These are phyloP conservation scores for Drosophila grimshawi DNA, from an alignment of 1,140 invertebrate species.

Conservation along the genomic window DNA sequence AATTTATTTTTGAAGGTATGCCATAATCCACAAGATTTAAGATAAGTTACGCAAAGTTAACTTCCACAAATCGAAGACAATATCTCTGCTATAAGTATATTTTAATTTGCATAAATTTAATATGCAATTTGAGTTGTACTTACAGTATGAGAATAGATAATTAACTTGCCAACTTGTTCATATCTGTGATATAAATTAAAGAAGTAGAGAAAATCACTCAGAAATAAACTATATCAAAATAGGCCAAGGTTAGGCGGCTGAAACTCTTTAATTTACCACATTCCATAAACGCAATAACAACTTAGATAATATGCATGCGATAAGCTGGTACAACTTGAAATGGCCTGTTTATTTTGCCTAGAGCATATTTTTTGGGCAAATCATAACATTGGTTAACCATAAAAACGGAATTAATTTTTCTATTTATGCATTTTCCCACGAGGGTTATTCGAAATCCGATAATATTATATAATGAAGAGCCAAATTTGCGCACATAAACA, in stretches of 20 bases:
- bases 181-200: too few species aligned
- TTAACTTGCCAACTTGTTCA: too few species aligned
- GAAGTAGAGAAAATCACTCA: too few species aligned
- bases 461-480: constrained; percentile 41
- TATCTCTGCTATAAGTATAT: too few species aligned
- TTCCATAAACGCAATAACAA: background rate
- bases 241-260: constrained; percentile 5
- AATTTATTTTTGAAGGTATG: too few species aligned
- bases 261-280: background rate
- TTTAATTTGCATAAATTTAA: too few species aligned
- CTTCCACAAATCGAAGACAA: too few species aligned
- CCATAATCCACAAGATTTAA: too few species aligned
- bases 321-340: background rate
- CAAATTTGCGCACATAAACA: constrained; percentile 36
- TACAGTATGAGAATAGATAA: too few species aligned
- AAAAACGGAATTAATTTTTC: constrained; percentile 12
- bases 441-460: background rate
- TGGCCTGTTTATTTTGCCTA: constrained; percentile 3
- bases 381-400: constrained; percentile 16
- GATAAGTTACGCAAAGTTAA: too few species aligned
- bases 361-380: constrained; percentile 5
- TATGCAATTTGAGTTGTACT: too few species aligned
- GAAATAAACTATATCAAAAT: constrained; percentile 9
- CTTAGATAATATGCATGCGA: background rate
- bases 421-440: constrained; percentile 29